phyloP scores from a whole-genome alignment of 2,113 vertebrate species.

The Asarcornis scutulata region DNA sequence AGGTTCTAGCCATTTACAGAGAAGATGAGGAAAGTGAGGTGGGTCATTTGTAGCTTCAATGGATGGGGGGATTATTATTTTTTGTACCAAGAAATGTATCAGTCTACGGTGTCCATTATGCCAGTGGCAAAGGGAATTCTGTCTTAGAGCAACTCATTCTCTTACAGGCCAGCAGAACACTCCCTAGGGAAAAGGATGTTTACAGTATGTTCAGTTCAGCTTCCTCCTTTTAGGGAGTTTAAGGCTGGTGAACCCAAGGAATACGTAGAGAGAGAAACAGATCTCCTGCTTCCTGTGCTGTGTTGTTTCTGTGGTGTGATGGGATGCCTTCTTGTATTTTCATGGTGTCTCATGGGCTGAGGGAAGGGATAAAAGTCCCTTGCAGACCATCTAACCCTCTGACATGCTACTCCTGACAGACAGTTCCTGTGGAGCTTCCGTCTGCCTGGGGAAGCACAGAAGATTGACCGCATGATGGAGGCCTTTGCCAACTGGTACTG shows the following conservation, averaged over 20 bases:
- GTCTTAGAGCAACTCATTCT: not conserved
- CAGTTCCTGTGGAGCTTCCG: slow-evolving; percentile 98
- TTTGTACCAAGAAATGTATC: not conserved
- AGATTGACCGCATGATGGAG: slow-evolving; percentile 98
- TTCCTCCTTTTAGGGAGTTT: not conserved
- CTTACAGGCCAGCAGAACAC: not conserved
- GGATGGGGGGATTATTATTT: not conserved
- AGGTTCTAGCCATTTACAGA: not conserved
- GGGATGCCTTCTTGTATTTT: not conserved
- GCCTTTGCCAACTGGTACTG: slow-evolving; percentile 92
- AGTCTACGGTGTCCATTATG: rapidly evolving
- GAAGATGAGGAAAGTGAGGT: not conserved
- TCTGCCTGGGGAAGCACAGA: slow-evolving; percentile 94
- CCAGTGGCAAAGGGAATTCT: not conserved
- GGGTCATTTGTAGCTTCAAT: not conserved
- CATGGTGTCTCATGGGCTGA: not conserved
- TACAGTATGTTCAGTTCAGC: not conserved
- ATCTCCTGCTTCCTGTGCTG: not conserved
- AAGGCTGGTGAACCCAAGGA: not conserved
- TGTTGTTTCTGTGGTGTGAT: not conserved
- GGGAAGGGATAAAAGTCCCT: not conserved
- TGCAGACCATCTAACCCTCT: not conserved
- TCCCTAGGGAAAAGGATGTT: not conserved
- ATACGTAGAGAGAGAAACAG: not conserved
- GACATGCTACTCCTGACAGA: slow-evolving; percentile 64